Evolutionary conservation across 2,797 vertebrate genomes (phyloP), one percentile per base, ranked within the genome.

Genomic region (Kryptolebias ocellatus): DNA sequence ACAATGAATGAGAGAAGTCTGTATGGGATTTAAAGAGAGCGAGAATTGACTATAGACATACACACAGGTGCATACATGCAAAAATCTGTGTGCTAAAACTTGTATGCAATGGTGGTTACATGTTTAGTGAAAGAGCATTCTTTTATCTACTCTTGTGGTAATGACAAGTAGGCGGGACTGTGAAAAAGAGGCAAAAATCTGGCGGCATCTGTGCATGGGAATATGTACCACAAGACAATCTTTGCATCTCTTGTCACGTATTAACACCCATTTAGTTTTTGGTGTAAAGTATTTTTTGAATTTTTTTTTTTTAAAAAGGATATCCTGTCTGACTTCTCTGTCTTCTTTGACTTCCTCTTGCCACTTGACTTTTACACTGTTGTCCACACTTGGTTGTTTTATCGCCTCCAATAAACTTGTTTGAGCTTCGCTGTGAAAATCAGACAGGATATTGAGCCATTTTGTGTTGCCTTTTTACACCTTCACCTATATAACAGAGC

Each of bases 381-480:
- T 54, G 27, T 70, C 55, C 39, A 28, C 47, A 28, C n/a, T 9
- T 31, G 5, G 18, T 39, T 44, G 31, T 79, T 64, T 70, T 18
- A 53, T 45, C 44, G 67, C 44, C 24, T 67, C 20, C 4, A 42
- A 18, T 49, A 9, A 52, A 54, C 0, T 0, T 49, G 9, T 69
- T 24, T 49, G 3, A 20, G 42, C 18, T 15, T 61, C 45, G 8
- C 42, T 61, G 15, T 83, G 54, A 80, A 72, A 74, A 66, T 24
- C 18, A 46, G 61, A 72, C 75, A 85, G 90, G 72, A 90, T 84
- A 75, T 84, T 70, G 34, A 51, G 60, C 58, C 59, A 46, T 60
- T 44, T 83, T 81, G 54, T 73, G 44, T 55, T 57, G 61, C 44
- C 45, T 64, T 44, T 59, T 58, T 68, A 47, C 66, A 74, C 61